Evolutionary conservation across 30 jellyfish, hydroid and myxozoan genomes (phyloP).

Genomic region (Pelagia noctiluca): DNA sequence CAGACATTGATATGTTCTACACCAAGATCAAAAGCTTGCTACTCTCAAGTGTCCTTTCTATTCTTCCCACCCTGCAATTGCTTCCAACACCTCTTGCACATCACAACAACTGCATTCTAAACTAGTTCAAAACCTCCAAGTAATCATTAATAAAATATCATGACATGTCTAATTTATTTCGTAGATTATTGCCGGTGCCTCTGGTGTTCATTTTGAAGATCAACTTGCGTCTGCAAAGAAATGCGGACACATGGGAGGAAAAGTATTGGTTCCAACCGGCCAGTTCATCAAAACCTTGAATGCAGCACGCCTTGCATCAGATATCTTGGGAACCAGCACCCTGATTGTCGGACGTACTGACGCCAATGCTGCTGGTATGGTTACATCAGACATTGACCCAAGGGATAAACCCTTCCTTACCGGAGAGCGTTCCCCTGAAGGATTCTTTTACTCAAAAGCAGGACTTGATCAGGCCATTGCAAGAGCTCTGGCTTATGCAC

Average conservation of each 20-base stretch:
- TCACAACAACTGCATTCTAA: too few species aligned
- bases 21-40: too few species aligned
- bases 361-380: conserved; percentile 97
- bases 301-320: conserved; percentile 98
- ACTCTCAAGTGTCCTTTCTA: too few species aligned
- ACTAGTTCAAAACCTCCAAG: too few species aligned
- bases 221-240: conserved; percentile 97
- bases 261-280: conserved; percentile 96
- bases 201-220: conserved; percentile 97
- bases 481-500: conserved; percentile 88
- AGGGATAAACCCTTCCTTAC: conserved; percentile 84
- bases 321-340: conserved; percentile 78
- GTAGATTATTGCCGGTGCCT: conserved; percentile 97
- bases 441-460: conserved; percentile 67
- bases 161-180: too few species aligned
- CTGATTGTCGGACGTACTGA: conserved; percentile 93
- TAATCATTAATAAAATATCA: too few species aligned
- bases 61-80: too few species aligned
- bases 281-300: conserved; percentile 90
- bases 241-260: conserved; percentile 99
- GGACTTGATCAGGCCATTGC: conserved; percentile 93
- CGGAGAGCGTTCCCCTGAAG: conserved; percentile 97
- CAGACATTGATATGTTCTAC: too few species aligned
- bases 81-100: too few species aligned
- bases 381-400: conserved; percentile 87